Conservation (phyloP, 2,888 invertebrate genomes). For the Nasonovia ribisnigri region DNA sequence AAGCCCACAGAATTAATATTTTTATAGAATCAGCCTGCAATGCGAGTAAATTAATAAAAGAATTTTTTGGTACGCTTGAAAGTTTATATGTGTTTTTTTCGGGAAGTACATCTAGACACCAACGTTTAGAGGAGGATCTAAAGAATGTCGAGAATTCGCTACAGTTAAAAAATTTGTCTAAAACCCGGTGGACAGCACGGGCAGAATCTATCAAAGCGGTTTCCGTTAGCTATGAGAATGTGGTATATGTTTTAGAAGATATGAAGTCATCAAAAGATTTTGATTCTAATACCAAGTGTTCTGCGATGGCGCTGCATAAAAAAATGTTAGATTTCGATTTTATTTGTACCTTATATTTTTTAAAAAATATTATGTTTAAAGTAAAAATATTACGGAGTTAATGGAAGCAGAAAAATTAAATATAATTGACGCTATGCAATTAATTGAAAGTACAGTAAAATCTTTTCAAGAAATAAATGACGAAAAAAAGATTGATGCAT, state of each 20-base stretch:
- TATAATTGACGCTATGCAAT: slow-evolving; percentile 25
- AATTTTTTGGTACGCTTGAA: slow-evolving; percentile 41
- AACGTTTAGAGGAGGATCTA: slow-evolving; percentile 48
- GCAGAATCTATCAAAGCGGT: slow-evolving; percentile 55
- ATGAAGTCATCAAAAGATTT: slow-evolving; percentile 41
- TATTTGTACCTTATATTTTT: slow-evolving; percentile 51
- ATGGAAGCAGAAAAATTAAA: slow-evolving; percentile 37
- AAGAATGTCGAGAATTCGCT: slow-evolving; percentile 46
- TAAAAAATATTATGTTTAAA: slow-evolving; percentile 49
- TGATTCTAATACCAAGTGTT: no score
- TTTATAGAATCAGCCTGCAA: slow-evolving; percentile 56
- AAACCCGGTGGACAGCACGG: slow-evolving; percentile 49
- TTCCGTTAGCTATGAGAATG: slow-evolving; percentile 41
- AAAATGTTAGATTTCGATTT: no score
- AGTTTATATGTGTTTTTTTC: slow-evolving; percentile 58
- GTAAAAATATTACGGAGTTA: slow-evolving; percentile 53
- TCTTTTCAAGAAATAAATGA: slow-evolving; percentile 42
- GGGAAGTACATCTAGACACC: slow-evolving; percentile 50
- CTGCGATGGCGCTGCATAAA: no score
- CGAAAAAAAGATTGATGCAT: slow-evolving; percentile 26
- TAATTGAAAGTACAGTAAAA: slow-evolving; percentile 45
- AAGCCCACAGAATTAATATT: slow-evolving; percentile 55
- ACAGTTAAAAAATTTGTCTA: slow-evolving; percentile 46
- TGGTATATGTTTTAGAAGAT: slow-evolving; percentile 47
- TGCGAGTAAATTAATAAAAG: slow-evolving; percentile 41